These are phyloP conservation scores for Morinoia aosen DNA, from an alignment of 2,888 invertebrate species.

Conservation along the genomic window DNA sequence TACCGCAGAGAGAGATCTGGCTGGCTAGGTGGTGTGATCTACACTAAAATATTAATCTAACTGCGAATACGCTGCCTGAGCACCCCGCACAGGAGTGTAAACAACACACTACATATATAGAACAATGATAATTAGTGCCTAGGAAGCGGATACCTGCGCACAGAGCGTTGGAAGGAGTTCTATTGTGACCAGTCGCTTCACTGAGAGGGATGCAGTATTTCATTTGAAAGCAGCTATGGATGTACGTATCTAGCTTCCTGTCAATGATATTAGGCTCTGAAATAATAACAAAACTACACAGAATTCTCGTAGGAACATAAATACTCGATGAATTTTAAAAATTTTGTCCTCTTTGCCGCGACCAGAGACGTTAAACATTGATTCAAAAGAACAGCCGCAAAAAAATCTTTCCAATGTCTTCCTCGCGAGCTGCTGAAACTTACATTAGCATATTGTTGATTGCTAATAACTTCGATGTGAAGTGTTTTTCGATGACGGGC, in stretches of 20 bases:
- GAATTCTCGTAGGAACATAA: neutral
- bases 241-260: too few relatives aligned
- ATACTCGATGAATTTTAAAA: neutral
- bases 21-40: too few relatives aligned
- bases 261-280: neutral
- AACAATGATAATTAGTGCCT: too few relatives aligned
- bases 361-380: too few relatives aligned
- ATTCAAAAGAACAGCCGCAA: neutral
- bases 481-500: neutral
- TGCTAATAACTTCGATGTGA: neutral
- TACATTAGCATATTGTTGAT: neutral
- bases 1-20: too few relatives aligned
- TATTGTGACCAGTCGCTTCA: neutral
- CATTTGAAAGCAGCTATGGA: neutral
- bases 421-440: neutral
- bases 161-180: neutral
- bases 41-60: too few relatives aligned
- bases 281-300: neutral
- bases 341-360: too few relatives aligned
- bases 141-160: neutral
- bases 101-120: too few relatives aligned
- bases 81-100: too few relatives aligned
- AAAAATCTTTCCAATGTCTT: neutral
- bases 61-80: too few relatives aligned
- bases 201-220: neutral